Conservation (phyloP, 2,797 vertebrate species). For the Poecilia velifera region DNA sequence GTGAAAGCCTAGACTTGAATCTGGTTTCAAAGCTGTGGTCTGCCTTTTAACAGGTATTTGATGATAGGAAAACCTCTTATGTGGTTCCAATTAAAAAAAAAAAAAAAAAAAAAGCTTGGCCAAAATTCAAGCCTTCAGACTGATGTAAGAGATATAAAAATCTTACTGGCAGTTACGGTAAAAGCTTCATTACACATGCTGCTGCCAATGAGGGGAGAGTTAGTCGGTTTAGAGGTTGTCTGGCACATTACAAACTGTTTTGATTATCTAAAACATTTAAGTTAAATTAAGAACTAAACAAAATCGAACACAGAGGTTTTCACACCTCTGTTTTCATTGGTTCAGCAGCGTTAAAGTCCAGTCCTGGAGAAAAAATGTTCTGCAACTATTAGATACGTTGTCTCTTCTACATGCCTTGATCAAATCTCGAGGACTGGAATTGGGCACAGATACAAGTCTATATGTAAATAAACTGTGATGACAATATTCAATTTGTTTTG, state of each 20-base stretch:
- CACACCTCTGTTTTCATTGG: background rate
- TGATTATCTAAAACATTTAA: background rate
- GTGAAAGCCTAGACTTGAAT: background rate
- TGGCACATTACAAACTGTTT: background rate
- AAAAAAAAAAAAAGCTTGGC: background rate
- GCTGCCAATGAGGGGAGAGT: background rate
- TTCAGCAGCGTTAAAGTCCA: too few species aligned
- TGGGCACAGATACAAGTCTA: background rate
- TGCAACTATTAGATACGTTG: too few species aligned
- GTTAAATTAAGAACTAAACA: background rate
- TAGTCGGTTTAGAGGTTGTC: background rate
- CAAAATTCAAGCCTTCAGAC: background rate
- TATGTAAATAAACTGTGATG: background rate
- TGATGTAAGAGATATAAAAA: background rate
- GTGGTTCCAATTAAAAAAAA: background rate
- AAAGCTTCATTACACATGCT: background rate
- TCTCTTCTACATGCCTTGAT: too few species aligned
- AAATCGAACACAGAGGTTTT: background rate
- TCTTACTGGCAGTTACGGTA: background rate
- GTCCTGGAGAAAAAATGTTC: too few species aligned
- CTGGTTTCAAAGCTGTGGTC: background rate
- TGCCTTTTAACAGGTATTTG: background rate
- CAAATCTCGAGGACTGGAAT: too few species aligned
- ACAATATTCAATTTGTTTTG: background rate
- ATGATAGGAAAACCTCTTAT: background rate